A percentile compares a stretch with the other conserved stretches of the same genome.
Evolutionary conservation across 2,888 invertebrate species (phyloP).

Genomic region (Eristalis intricaria): DNA sequence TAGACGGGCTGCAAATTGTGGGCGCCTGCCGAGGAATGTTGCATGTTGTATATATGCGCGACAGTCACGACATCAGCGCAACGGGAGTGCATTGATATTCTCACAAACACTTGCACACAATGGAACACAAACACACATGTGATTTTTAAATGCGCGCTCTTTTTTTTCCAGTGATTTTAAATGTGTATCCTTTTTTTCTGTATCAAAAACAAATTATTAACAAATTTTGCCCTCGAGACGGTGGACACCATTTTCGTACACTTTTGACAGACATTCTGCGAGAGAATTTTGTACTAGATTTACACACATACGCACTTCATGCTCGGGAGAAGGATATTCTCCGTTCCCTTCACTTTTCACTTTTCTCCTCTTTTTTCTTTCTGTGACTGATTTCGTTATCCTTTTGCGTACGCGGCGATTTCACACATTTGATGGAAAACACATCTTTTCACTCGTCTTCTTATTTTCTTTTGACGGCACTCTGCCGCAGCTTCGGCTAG

Average conservation of each 20-base stretch:
- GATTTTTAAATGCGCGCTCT: slow-evolving; percentile 24
- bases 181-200: slow-evolving; percentile 46
- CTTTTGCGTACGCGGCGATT: background rate
- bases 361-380: background rate
- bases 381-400: background rate
- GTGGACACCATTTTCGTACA: slow-evolving; percentile 6
- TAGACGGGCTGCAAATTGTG: background rate
- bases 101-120: background rate
- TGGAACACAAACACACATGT: background rate
- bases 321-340: slow-evolving; percentile 9
- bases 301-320: slow-evolving; percentile 23
- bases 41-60: slow-evolving; percentile 17
- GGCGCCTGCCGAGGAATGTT: slow-evolving; percentile 32
- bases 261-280: slow-evolving; percentile 55
- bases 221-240: background rate
- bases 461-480: background rate
- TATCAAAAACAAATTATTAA: slow-evolving; percentile 42
- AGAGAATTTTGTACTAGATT: slow-evolving; percentile 66
- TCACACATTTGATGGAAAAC: background rate
- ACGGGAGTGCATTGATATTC: slow-evolving; percentile 46
- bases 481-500: too few relatives aligned
- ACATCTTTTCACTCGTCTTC: background rate
- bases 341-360: too few relatives aligned
- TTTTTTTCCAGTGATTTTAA: slow-evolving; percentile 4
- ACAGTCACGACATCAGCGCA: slow-evolving; percentile 36